Evolutionary conservation across 2,888 invertebrate species (phyloP).

Genomic region (Julus scandinavius): DNA sequence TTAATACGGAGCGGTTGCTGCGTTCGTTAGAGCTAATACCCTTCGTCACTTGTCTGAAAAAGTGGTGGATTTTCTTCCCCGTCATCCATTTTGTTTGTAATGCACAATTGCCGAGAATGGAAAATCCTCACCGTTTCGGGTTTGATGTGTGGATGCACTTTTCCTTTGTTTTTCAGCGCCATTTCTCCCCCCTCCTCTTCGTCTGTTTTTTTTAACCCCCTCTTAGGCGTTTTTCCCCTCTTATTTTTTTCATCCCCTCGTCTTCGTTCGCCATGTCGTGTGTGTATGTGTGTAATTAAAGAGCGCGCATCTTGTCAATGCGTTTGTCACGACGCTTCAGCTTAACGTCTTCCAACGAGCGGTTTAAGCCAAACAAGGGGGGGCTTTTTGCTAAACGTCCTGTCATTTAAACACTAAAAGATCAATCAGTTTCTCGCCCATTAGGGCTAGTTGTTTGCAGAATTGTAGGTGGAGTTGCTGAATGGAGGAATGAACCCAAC

Average conservation of each 20-base stretch:
- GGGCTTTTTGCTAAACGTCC: slow-evolving; percentile 26
- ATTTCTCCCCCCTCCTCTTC: background rate
- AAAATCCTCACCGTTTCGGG: background rate
- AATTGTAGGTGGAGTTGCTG: background rate
- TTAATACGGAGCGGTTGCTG: slow-evolving; percentile 27
- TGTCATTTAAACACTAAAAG: slow-evolving; percentile 27
- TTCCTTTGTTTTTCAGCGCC: slow-evolving; percentile 25
- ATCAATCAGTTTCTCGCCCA: slow-evolving; percentile 27
- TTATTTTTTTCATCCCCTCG: background rate
- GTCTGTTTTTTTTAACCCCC: background rate
- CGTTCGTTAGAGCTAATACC: slow-evolving; percentile 24
- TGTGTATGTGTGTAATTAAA: slow-evolving; percentile 32
- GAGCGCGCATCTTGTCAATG: slow-evolving; percentile 35
- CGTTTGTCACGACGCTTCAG: slow-evolving; percentile 49
- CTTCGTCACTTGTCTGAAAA: slow-evolving; percentile 27
- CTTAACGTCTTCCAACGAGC: slow-evolving; percentile 45
- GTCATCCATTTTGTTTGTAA: background rate
- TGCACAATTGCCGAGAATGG: slow-evolving; percentile 27
- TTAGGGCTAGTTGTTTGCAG: background rate
- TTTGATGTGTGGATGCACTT: background rate
- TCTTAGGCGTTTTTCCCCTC: background rate
- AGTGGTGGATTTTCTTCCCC: background rate
- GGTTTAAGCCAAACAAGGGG: slow-evolving; percentile 19
- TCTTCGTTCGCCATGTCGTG: background rate
- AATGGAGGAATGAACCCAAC: background rate